Base-by-base conservation (phyloP, 2,888 invertebrate genomes). In the Sympetrum striolatum region DNA sequence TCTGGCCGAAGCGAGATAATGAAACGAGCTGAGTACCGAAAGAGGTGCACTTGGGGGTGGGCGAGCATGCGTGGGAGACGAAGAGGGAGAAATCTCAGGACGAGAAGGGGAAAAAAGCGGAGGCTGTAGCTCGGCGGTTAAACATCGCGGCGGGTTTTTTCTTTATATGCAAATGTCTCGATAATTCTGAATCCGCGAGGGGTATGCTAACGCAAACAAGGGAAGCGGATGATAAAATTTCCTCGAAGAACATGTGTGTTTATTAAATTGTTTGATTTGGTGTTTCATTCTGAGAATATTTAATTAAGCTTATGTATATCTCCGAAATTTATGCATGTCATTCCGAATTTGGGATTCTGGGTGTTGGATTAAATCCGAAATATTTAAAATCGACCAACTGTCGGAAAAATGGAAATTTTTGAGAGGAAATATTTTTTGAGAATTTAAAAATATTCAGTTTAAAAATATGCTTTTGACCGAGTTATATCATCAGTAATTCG, bases 1-100 rank as follows among this genome's bases (percentile, higher is more conserved):
- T 86, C 86, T 86, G 86, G 86, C 37, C 64, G 60, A 60, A 64
- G 86, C 64, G 86, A 86, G 86, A 86, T 86, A 86, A 86, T 86
- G 86, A 60, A 60, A 86, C 58, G 86, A 82, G 53, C 60, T 31
- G 58, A 64, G 86, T 39, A 86, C 86, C 37, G 80, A 80, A 80
- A 44, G 80, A 80, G 80, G 80, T 44, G 73, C 80, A 37, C 39
- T 80, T 15, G 80, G 80, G 80, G 31, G 37, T 80, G 80, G 80
- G 37, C 15, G 80, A 35, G 80, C 35, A 37, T 31, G 80, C 48
- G 81, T 44, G 48, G 81, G 82, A 35, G 12, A 58, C 53, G 58
- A 25, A 18, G 37, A 80, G 35, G 80, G 80, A 37, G 80, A 64
- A 64, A 64, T 73, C 73, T 73, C 73, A 73, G 73, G 73, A 73